phyloP scores from a whole-genome alignment of 1,140 invertebrate species.

The Trichonephila clavipes region DNA sequence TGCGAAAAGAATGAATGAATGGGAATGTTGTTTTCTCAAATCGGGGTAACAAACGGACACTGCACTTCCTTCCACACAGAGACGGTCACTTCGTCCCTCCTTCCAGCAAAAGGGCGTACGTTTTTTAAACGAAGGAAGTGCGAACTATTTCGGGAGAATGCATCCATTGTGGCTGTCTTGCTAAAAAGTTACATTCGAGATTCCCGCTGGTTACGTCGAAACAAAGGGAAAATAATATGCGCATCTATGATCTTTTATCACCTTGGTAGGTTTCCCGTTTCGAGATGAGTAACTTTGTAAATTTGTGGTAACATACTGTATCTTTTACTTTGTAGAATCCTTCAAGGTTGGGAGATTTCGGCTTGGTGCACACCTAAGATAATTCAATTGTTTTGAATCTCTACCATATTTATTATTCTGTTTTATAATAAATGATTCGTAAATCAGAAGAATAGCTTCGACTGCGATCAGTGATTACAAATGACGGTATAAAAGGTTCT shows the following conservation, averaged over 20 bases:
- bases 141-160: slow-evolving; percentile 8
- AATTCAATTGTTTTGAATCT: not conserved
- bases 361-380: not conserved
- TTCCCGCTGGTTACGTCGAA: slow-evolving; percentile 33
- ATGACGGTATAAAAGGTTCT: too few relatives aligned
- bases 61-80: slow-evolving; percentile 1
- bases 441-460: too few relatives aligned
- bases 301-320: not conserved
- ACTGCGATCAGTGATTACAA: too few relatives aligned
- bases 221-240: slow-evolving; percentile 13
- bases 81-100: not conserved
- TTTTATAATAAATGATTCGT: too few relatives aligned
- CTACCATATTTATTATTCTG: too few relatives aligned
- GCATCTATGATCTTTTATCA: slow-evolving; percentile 2
- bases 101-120: not conserved
- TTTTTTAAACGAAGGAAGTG: slow-evolving; percentile 24
- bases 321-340: not conserved
- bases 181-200: slow-evolving; percentile 19
- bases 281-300: not conserved
- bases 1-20: slow-evolving; percentile 39
- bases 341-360: slow-evolving; percentile 5
- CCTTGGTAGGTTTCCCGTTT: slow-evolving; percentile 14
- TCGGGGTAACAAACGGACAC: slow-evolving; percentile 32
- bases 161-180: not conserved
- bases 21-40: slow-evolving; percentile 49